These are phyloP conservation scores for Oscheius myriophilus DNA, from an alignment of 2,888 invertebrate species.

Conservation along the genomic window DNA sequence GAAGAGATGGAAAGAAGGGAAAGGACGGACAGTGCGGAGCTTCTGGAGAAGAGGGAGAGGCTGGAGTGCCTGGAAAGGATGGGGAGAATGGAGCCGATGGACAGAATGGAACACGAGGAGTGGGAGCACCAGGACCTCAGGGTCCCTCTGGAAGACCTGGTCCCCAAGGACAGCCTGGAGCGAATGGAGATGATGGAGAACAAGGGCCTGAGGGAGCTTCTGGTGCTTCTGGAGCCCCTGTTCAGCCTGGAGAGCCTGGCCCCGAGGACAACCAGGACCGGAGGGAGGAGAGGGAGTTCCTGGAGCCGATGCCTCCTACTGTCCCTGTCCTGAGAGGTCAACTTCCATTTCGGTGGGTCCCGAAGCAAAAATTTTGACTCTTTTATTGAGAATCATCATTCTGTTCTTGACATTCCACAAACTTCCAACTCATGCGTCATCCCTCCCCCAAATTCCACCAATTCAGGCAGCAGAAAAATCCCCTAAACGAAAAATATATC, in stretches of 20 bases:
- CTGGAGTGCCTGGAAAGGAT: constrained; percentile 43
- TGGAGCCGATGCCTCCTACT: constrained; percentile 51
- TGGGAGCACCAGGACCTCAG: constrained; percentile 22
- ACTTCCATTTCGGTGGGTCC: constrained; percentile 30
- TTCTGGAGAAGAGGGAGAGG: constrained; percentile 46
- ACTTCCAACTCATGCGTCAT: too few relatives aligned
- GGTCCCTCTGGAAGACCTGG: constrained; percentile 49
- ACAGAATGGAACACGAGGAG: constrained; percentile 38
- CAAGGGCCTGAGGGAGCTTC: constrained; percentile 43
- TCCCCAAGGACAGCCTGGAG: constrained; percentile 45
- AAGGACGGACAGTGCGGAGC: constrained; percentile 46
- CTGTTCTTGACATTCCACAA: too few relatives aligned
- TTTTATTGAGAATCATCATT: too few relatives aligned
- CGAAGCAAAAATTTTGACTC: neutral
- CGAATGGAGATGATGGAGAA: constrained; percentile 42
- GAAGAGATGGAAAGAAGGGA: constrained; percentile 48
- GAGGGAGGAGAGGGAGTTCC: constrained; percentile 45
- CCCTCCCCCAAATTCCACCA: too few relatives aligned
- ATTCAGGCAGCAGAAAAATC: too few relatives aligned
- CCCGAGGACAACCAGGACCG: constrained; percentile 33
- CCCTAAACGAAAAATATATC: too few relatives aligned
- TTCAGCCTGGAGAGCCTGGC: constrained; percentile 23
- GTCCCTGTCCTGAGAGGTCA: constrained; percentile 40
- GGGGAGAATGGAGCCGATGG: constrained; percentile 49
- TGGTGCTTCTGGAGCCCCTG: constrained; percentile 30